Base-by-base conservation (phyloP, 1,140 invertebrate genomes). In the Diorhabda elongata region DNA sequence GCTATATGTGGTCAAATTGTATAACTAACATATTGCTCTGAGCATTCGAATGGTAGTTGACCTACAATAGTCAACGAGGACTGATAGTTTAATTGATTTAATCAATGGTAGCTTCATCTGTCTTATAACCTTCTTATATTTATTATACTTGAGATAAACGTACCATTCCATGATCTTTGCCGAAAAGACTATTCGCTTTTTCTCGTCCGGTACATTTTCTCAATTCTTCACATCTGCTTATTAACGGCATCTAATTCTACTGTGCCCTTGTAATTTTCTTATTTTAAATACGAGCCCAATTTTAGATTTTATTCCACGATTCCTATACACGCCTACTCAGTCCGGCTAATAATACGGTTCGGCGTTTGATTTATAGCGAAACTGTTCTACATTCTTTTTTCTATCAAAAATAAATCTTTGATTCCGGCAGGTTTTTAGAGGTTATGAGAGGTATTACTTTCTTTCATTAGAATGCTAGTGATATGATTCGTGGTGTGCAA, bases 251-350 rank as follows among this genome's bases (percentile, higher is more conserved):
- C 62, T 68, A 71, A 71, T 71, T 68, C 62, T 56, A 41, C n/a
- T 60, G 42, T 67, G 57, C 66, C 69, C 66, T 64, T 64, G 44
- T 68, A 71, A 71, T 71, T 70, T 71, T 71, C 66, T 66, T 56
- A 71, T 68, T 71, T 43, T 71, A 62, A 71, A 71, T 71, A 62
- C 67, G 61, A 44, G 47, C 58, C 70, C 70, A 71, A 71, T 68
- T 71, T 71, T 43, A 64, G 59, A 71, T 68, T 61, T 61, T 66
- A 56, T 47, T 71, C 64, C 66, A 67, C 61, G 65, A 67, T 67
- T 67, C 57, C 44, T 44, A 58, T 44, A 67, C 65, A 58, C 65
- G 65, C 65, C 65, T 67, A 42, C 44, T 67, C 44, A 60, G 43
- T 42, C 43, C 42, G 52, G 43, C 58, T 67, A 67, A 67, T 67